Evolutionary conservation across 2,797 vertebrate genomes (phyloP).

Genomic region (Morelia viridis): DNA sequence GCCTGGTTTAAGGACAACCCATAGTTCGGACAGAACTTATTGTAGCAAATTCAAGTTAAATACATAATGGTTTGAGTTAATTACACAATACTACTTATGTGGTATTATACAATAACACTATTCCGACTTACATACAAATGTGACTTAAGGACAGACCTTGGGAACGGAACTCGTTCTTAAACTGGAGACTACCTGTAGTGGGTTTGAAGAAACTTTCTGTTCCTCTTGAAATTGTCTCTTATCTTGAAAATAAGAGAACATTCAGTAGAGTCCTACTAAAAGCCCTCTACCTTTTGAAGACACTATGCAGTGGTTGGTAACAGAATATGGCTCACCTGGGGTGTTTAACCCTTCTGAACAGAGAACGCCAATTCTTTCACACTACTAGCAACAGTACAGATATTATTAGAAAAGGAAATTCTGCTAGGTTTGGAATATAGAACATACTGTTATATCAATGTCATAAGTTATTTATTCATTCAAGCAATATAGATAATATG

Average conservation of each 20-base stretch:
- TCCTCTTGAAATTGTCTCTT: neutral
- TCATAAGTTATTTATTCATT: constrained; percentile 27
- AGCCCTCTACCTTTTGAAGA: neutral
- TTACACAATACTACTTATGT: too few species aligned
- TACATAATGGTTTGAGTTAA: too few species aligned
- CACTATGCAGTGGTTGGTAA: constrained; percentile 34
- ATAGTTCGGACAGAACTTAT: too few species aligned
- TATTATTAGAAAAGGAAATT: constrained; percentile 12
- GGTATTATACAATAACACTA: too few species aligned
- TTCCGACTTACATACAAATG: too few species aligned
- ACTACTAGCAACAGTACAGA: neutral
- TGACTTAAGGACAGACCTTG: too few species aligned
- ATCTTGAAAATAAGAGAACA: neutral
- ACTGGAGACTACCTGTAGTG: neutral
- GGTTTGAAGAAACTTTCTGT: neutral
- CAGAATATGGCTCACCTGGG: constrained; percentile 37
- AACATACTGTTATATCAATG: constrained; percentile 19
- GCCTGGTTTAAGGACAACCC: too few species aligned
- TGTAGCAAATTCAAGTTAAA: too few species aligned
- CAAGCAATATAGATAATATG: constrained; percentile 4
- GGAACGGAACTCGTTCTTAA: too few species aligned
- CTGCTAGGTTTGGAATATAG: constrained; percentile 44
- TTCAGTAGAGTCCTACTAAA: constrained; percentile 2
- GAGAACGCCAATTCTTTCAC: constrained; percentile 35
- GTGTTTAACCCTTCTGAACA: constrained; percentile 26